Conservation (phyloP, 2,113 vertebrate species). For the Alosa alosa region DNA sequence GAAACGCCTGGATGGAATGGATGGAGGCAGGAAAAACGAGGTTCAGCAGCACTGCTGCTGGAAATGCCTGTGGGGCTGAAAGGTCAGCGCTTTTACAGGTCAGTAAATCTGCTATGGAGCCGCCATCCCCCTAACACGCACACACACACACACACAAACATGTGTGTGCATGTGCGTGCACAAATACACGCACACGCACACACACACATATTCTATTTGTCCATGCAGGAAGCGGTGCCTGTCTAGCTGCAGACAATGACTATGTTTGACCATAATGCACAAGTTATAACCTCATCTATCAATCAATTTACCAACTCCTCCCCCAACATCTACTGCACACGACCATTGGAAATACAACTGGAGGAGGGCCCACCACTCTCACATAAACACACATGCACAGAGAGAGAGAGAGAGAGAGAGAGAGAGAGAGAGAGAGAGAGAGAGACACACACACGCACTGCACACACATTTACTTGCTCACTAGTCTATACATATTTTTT, state of each 20-base stretch:
- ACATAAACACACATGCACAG: background rate
- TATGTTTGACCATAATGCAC: background rate
- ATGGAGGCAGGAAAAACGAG: background rate
- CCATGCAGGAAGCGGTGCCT: background rate
- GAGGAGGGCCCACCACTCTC: background rate
- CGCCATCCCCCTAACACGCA: background rate
- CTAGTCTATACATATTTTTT: background rate
- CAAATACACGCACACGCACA: background rate
- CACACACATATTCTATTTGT: background rate
- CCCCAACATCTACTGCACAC: background rate
- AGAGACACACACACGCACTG: background rate
- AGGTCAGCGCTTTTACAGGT: conserved; percentile 41
- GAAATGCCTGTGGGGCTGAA: conserved; percentile 21
- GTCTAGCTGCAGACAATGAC: background rate
- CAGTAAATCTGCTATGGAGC: conserved; percentile 31
- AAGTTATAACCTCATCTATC: background rate
- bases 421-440: too few species aligned
- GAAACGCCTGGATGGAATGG: background rate
- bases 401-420: too few species aligned
- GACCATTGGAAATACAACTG: background rate
- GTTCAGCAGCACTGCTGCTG: background rate
- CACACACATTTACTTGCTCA: background rate
- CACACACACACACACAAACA: background rate
- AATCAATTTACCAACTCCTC: background rate
- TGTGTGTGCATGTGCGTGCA: too few species aligned